These are phyloP conservation scores for Ursus arctos DNA, from an alignment of 2,113 vertebrate species.

Conservation along the genomic window DNA sequence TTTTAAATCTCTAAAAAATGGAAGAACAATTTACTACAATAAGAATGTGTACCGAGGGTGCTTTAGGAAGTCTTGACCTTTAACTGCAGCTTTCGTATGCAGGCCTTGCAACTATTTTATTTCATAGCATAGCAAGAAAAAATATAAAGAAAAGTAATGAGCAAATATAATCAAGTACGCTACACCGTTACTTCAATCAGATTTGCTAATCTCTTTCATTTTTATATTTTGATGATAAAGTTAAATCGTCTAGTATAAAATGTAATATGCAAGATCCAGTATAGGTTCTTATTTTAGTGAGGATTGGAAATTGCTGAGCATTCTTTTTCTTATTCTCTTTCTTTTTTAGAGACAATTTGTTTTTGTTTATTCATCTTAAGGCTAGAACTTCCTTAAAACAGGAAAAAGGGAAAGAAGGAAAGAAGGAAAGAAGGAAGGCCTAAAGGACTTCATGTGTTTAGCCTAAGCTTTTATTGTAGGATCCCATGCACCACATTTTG, in stretches of 20 bases:
- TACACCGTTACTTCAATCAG: conserved; percentile 71
- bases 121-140: conserved; percentile 53
- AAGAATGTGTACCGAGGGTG: conserved; percentile 35
- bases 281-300: conserved; percentile 41
- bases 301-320: conserved; percentile 54
- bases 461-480: not conserved
- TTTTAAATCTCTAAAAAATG: conserved; percentile 59
- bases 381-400: not conserved
- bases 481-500: not conserved
- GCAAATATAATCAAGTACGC: not conserved
- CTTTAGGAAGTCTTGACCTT: conserved; percentile 37
- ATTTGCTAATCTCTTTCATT: conserved; percentile 67
- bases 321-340: not conserved
- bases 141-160: conserved; percentile 29
- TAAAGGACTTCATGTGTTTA: not conserved
- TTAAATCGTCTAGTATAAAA: conserved; percentile 69
- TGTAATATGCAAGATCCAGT: conserved; percentile 28
- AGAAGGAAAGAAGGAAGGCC: not conserved
- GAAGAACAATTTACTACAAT: conserved; percentile 25
- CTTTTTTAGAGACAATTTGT: not conserved
- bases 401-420: not conserved
- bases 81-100: not conserved
- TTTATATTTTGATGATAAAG: conserved; percentile 76
- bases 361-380: not conserved
- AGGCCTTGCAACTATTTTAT: conserved; percentile 20